phyloP scores from a whole-genome alignment of 1,140 invertebrate genomes.

The Lepidurus couesii region DNA sequence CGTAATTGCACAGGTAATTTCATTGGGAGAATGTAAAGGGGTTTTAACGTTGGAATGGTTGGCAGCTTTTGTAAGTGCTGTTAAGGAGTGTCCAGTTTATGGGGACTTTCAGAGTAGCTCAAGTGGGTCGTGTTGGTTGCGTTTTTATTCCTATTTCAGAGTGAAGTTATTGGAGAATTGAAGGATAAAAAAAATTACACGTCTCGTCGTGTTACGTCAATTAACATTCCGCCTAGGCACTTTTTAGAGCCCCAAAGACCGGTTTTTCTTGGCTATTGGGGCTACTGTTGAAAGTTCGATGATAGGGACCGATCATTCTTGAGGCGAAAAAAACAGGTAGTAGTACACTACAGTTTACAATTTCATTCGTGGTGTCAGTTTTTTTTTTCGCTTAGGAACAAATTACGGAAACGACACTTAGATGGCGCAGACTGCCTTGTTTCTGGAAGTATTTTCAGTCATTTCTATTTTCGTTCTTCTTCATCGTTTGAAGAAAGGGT shows the following conservation, averaged over 20 bases:
- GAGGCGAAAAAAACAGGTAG: not conserved
- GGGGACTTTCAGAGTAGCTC: not conserved
- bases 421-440: too few species aligned
- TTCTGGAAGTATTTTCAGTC: too few species aligned
- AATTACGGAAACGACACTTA: too few species aligned
- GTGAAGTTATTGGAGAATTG: not conserved
- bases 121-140: not conserved
- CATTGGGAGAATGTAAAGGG: not conserved
- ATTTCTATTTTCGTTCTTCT: too few species aligned
- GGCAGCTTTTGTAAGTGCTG: not conserved
- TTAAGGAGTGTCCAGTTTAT: not conserved
- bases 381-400: too few species aligned
- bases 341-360: not conserved
- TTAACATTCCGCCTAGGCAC: not conserved
- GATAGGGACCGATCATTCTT: not conserved
- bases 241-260: not conserved
- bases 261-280: not conserved
- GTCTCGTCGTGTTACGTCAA: conserved; percentile 10
- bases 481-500: too few species aligned
- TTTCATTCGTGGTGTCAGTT: too few species aligned
- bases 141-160: not conserved
- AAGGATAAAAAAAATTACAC: not conserved
- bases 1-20: not conserved
- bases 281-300: conserved; percentile 19
- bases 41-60: not conserved